Evolutionary conservation across 64 coral and sea anemone genomes (phyloP).

Genomic region (Stylophora pistillata): DNA sequence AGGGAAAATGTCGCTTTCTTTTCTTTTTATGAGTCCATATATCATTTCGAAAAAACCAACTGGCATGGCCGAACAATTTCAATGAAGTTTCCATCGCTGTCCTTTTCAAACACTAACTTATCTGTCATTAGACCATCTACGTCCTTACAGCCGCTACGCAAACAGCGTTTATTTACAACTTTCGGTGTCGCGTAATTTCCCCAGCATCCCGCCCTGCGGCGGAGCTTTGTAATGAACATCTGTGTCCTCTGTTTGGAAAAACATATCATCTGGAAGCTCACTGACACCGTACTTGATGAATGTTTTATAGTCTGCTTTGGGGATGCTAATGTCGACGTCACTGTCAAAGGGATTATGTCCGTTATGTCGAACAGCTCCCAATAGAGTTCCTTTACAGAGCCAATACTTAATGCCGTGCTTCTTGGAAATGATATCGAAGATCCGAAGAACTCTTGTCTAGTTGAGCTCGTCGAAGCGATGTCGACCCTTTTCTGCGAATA

Average conservation of each 20-base stretch:
- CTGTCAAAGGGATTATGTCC: conserved; percentile 45
- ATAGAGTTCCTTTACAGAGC: conserved; percentile 37
- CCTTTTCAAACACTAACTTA: background rate
- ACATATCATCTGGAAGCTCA: conserved; percentile 33
- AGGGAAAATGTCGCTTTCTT: conserved; percentile 20
- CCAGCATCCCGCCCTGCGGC: background rate
- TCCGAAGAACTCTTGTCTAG: conserved; percentile 40
- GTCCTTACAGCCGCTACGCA: too few relatives aligned
- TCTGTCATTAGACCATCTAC: too few relatives aligned
- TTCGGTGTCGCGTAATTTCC: too few relatives aligned
- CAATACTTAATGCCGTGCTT: conserved; percentile 48
- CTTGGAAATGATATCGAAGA: conserved; percentile 49
- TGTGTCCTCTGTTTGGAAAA: conserved; percentile 47
- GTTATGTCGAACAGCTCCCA: conserved; percentile 47
- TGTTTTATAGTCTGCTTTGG: conserved; percentile 18
- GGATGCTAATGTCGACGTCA: conserved; percentile 39
- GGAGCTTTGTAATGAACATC: background rate
- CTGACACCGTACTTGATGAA: conserved; percentile 23
- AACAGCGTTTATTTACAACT: too few relatives aligned
- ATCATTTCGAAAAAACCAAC: background rate
- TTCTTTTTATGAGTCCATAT: conserved; percentile 4
- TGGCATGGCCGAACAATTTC: background rate
- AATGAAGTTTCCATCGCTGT: conserved; percentile 12
- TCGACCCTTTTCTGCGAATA: conserved; percentile 36
- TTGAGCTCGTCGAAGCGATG: conserved; percentile 12